Evolutionary conservation across 2,888 invertebrate species (phyloP).

Genomic region (Acheta domesticus): DNA sequence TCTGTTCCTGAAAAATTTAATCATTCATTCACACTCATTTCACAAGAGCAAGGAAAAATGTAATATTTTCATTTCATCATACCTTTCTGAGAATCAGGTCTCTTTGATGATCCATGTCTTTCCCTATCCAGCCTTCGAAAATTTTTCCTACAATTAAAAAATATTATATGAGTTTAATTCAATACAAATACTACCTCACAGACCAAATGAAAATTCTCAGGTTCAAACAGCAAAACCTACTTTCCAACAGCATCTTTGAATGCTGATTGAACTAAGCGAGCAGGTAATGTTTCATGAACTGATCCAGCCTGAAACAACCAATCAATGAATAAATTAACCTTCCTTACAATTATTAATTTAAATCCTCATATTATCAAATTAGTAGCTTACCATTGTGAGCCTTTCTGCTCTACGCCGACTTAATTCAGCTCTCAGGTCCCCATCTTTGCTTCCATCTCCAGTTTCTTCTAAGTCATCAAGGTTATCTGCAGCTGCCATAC

Average conservation of each 20-base stretch:
- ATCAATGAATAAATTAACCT: background rate
- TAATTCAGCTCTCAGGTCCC: constrained; percentile 53
- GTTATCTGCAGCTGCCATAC: background rate
- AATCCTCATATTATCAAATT: background rate
- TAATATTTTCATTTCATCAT: constrained; percentile 40
- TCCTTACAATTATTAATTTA: background rate
- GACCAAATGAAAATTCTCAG: background rate
- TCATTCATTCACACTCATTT: background rate
- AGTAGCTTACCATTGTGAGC: constrained; percentile 45
- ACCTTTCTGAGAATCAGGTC: constrained; percentile 23
- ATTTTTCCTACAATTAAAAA: constrained; percentile 24
- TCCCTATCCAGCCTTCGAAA: constrained; percentile 26
- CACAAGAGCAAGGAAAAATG: background rate
- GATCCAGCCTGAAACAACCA: constrained; percentile 31
- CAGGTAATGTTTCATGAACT: constrained; percentile 41
- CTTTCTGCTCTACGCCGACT: constrained; percentile 55
- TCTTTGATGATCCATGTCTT: constrained; percentile 21
- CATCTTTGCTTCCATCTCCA: constrained; percentile 41
- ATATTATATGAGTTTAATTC: background rate
- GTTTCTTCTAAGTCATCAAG: constrained; percentile 24
- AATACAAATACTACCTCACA: background rate
- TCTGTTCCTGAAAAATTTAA: constrained; percentile 41
- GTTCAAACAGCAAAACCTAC: constrained; percentile 31
- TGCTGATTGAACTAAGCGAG: constrained; percentile 53
- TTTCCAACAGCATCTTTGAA: constrained; percentile 49